Evolutionary conservation across 2,113 vertebrate species (phyloP).

Genomic region (Sylvilagus bachmani): DNA sequence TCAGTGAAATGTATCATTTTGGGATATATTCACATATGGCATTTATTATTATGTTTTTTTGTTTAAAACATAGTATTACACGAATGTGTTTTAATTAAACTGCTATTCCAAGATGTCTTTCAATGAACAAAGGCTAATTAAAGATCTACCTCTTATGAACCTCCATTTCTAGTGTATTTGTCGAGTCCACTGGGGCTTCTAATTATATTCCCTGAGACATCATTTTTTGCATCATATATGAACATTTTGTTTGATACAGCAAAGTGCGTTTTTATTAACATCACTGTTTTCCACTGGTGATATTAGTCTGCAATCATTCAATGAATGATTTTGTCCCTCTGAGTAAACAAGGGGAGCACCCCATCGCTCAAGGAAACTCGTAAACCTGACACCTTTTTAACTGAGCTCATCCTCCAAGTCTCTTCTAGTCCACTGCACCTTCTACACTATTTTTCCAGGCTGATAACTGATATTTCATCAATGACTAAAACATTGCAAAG

Average conservation of each 20-base stretch:
- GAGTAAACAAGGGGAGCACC: conserved; percentile 74
- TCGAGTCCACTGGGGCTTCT: conserved; percentile 41
- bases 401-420: conserved; percentile 78
- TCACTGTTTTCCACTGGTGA: conserved; percentile 56
- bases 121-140: conserved; percentile 56
- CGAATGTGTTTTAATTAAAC: conserved; percentile 42
- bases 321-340: conserved; percentile 61
- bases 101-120: neutral
- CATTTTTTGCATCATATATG: conserved; percentile 55
- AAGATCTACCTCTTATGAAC: neutral
- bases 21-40: neutral
- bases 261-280: conserved; percentile 70
- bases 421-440: conserved; percentile 53
- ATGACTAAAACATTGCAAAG: neutral
- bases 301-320: neutral
- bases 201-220: conserved; percentile 64
- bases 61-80: conserved; percentile 50
- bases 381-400: conserved; percentile 74
- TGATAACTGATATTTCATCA: conserved; percentile 23
- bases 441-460: conserved; percentile 43
- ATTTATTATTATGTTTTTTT: conserved; percentile 25
- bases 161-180: conserved; percentile 44
- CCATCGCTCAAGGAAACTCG: conserved; percentile 70
- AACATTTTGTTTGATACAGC: conserved; percentile 69
- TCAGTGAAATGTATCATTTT: neutral